Conservation (phyloP, 2,888 invertebrate genomes). For the Pseudanteris insignis region DNA sequence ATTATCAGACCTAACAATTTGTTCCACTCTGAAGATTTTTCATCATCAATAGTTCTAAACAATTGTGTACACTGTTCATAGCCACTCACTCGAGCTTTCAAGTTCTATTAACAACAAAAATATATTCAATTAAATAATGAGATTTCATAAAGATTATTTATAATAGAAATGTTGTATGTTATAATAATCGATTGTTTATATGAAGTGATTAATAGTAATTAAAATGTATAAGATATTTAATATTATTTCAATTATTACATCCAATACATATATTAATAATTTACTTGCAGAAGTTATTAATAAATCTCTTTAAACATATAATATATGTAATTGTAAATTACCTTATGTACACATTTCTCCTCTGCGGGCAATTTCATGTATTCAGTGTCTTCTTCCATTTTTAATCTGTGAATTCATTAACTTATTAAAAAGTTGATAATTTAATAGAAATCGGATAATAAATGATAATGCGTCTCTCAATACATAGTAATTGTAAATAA, state of each 20-base stretch:
- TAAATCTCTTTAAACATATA: neutral
- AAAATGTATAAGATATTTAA: no score
- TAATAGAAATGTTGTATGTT: neutral
- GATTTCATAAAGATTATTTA: no score
- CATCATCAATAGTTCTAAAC: slow-evolving; percentile 88
- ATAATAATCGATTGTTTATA: no score
- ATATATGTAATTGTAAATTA: no score
- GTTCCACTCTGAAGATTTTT: slow-evolving; percentile 92
- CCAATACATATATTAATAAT: no score
- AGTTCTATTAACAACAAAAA: slow-evolving; percentile 72
- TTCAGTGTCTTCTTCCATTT: slow-evolving; percentile 87
- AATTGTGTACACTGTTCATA: slow-evolving; percentile 93
- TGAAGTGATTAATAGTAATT: no score
- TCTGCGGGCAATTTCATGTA: slow-evolving; percentile 88
- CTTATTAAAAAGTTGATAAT: no score
- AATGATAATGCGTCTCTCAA: no score
- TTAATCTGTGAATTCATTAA: no score
- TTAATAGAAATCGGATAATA: no score
- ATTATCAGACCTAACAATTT: slow-evolving; percentile 91
- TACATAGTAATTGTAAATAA: no score
- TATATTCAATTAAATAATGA: neutral
- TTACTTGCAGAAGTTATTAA: neutral
- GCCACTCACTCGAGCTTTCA: slow-evolving; percentile 94
- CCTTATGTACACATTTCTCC: slow-evolving; percentile 91
- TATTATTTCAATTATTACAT: no score